Conservation (phyloP, 2,113 vertebrate species). For the Festucalex cinctus region DNA sequence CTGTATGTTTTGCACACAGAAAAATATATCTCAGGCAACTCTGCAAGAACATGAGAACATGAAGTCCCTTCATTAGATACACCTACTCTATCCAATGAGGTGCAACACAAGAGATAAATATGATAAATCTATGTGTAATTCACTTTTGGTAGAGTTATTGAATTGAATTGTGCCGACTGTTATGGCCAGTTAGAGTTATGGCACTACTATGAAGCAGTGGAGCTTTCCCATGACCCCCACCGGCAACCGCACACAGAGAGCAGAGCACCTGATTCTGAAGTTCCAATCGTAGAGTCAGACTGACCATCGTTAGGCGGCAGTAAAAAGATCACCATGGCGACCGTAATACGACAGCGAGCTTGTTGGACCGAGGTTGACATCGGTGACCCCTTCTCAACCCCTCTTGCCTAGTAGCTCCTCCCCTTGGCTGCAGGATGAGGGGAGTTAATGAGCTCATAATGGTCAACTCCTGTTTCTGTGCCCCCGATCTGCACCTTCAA, state of each 20-base stretch:
- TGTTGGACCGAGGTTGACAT: slow-evolving; percentile 45
- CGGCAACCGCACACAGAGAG: slow-evolving; percentile 26
- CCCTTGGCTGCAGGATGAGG: slow-evolving; percentile 44
- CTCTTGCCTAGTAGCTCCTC: slow-evolving; percentile 26
- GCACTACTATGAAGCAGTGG: slow-evolving; percentile 2
- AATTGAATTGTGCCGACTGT: not conserved
- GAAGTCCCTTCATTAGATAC: not conserved
- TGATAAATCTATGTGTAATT: not conserved
- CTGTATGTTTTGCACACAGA: too few relatives aligned
- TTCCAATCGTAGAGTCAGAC: slow-evolving; percentile 11
- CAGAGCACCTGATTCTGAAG: slow-evolving; percentile 45
- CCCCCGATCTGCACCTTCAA: slow-evolving; percentile 50
- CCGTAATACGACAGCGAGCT: slow-evolving; percentile 23
- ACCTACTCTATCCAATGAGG: not conserved
- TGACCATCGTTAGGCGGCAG: slow-evolving; percentile 21
- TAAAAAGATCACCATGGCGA: slow-evolving; percentile 51
- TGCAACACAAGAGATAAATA: not conserved
- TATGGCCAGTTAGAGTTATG: not conserved
- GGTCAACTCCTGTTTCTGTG: slow-evolving; percentile 57
- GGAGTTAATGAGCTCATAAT: slow-evolving; percentile 67
- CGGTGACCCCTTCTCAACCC: slow-evolving; percentile 41
- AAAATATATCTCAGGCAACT: too few relatives aligned
- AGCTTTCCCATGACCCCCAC: slow-evolving; percentile 68
- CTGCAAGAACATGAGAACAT: not conserved
- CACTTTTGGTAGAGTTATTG: not conserved